Evolutionary conservation across 1,140 invertebrate genomes (phyloP).

Genomic region (Pomacea maculata): DNA sequence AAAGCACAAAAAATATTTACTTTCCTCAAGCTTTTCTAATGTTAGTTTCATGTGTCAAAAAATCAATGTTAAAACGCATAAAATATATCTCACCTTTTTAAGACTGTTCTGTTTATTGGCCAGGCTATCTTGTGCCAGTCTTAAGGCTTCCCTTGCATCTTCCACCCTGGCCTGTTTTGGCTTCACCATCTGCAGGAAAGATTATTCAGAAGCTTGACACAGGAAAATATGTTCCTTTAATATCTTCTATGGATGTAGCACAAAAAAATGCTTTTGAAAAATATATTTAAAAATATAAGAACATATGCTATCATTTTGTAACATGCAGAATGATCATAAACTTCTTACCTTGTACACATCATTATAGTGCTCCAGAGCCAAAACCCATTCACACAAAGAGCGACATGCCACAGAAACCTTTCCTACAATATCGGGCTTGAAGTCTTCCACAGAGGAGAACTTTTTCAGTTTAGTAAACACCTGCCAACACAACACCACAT

Average conservation of each 20-base stretch:
- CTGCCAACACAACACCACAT: slow-evolving; percentile 34
- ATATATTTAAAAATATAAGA: neutral
- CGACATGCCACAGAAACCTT: slow-evolving; percentile 61
- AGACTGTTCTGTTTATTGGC: slow-evolving; percentile 59
- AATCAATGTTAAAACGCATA: neutral
- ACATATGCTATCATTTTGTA: neutral
- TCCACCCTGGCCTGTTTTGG: slow-evolving; percentile 62
- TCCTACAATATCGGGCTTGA: slow-evolving; percentile 61
- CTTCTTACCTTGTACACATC: slow-evolving; percentile 61
- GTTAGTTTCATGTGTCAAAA: neutral
- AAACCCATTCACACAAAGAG: slow-evolving; percentile 64
- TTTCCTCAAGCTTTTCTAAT: neutral
- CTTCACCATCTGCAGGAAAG: slow-evolving; percentile 58
- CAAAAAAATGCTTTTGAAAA: neutral
- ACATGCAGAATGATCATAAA: neutral
- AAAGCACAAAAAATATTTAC: neutral
- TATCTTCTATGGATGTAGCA: too few relatives aligned
- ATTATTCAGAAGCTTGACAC: neutral
- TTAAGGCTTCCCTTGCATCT: slow-evolving; percentile 61
- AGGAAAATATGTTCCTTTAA: neutral
- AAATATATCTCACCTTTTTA: slow-evolving; percentile 47
- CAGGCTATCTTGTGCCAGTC: slow-evolving; percentile 57
- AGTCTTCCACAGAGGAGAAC: slow-evolving; percentile 60
- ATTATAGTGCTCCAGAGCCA: slow-evolving; percentile 65
- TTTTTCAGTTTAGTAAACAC: slow-evolving; percentile 61